phyloP scores from a whole-genome alignment of 2,113 vertebrate species.

The Symphodus melops region DNA sequence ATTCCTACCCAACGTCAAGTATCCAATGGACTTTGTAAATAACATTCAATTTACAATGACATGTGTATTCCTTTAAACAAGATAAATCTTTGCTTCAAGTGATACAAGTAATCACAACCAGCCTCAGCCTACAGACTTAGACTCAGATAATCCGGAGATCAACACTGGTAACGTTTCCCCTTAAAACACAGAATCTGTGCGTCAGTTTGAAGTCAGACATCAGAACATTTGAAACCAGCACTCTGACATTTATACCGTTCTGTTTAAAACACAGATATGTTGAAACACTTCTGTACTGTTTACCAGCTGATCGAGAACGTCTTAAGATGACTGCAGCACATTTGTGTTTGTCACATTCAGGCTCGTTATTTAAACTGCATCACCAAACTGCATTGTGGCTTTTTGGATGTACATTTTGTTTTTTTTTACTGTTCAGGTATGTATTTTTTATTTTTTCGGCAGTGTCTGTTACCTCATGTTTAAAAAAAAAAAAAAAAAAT shows the following conservation, averaged over 20 bases:
- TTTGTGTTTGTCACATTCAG: too few relatives aligned
- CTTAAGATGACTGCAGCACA: too few relatives aligned
- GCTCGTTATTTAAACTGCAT: neutral
- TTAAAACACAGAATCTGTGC: neutral
- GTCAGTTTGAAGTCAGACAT: neutral
- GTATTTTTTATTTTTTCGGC: constrained; percentile 4
- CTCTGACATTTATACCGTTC: neutral
- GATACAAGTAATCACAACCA: too few relatives aligned
- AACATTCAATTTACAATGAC: neutral
- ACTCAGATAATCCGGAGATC: neutral
- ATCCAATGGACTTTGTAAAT: constrained; percentile 8
- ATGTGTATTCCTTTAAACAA: neutral
- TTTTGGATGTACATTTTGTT: constrained; percentile 5
- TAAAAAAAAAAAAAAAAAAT: neutral
- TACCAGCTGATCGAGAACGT: neutral
- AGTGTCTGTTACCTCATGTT: neutral
- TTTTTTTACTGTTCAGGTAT: neutral
- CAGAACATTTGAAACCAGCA: neutral
- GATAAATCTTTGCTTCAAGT: neutral
- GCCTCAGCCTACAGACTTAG: too few relatives aligned
- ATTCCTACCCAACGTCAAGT: neutral
- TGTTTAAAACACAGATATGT: neutral
- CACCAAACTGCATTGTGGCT: constrained; percentile 8
- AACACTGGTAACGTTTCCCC: neutral
- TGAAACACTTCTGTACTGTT: neutral